These are phyloP conservation scores for Alouatta palliata DNA, from an alignment of 2,113 vertebrate genomes.

Conservation along the genomic window DNA sequence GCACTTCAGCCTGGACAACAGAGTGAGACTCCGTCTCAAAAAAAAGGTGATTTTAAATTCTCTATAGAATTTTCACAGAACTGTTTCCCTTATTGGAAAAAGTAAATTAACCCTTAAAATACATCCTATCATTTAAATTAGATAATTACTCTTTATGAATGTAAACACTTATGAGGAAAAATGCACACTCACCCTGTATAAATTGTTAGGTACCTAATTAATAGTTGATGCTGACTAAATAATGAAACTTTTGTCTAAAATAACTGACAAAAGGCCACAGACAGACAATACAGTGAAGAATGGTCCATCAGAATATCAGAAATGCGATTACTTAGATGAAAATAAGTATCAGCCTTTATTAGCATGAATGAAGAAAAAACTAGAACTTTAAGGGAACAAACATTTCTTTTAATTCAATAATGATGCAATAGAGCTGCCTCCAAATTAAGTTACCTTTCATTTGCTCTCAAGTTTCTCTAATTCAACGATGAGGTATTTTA, in stretches of 20 bases:
- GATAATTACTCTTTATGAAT: slow-evolving; percentile 53
- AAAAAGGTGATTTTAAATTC: background rate
- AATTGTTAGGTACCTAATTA: slow-evolving; percentile 74
- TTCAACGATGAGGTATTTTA: slow-evolving; percentile 59
- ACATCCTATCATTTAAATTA: slow-evolving; percentile 24
- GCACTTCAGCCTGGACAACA: too few species aligned
- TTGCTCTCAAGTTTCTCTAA: slow-evolving; percentile 68
- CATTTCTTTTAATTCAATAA: slow-evolving; percentile 66
- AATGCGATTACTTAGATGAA: slow-evolving; percentile 86
- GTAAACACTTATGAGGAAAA: slow-evolving; percentile 47
- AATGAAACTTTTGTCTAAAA: slow-evolving; percentile 84
- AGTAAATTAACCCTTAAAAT: slow-evolving; percentile 39
- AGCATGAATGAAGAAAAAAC: slow-evolving; percentile 73
- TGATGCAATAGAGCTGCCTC: slow-evolving; percentile 39
- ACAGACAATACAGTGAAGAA: slow-evolving; percentile 84
- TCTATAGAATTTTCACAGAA: slow-evolving; percentile 29
- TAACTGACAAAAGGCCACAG: slow-evolving; percentile 86
- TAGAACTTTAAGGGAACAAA: slow-evolving; percentile 50
- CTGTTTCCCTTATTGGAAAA: background rate
- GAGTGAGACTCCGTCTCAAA: background rate
- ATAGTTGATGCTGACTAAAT: slow-evolving; percentile 52
- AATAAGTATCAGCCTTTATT: slow-evolving; percentile 85
- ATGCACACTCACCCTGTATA: slow-evolving; percentile 80
- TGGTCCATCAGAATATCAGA: slow-evolving; percentile 86
- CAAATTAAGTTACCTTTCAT: slow-evolving; percentile 75